Percentiles rank a stretch among this genome's conserved stretches.
phyloP scores from a whole-genome alignment of 1,140 invertebrate species.

The Papilio glaucus region DNA sequence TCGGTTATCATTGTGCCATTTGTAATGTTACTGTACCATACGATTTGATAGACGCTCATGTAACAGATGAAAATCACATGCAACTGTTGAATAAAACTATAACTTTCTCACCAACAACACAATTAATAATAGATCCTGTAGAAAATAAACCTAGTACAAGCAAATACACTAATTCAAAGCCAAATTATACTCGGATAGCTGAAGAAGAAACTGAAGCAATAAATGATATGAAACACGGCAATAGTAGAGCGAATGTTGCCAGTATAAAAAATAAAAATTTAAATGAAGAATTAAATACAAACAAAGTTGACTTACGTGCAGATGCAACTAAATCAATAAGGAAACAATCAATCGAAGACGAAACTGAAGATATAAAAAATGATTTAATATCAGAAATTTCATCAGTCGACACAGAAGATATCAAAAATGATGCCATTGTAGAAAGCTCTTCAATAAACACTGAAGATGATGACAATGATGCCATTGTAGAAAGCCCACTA shows the following conservation, averaged over 20 bases:
- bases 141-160: neutral
- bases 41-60: neutral
- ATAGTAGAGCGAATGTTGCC: neutral
- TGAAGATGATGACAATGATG: neutral
- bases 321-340: neutral
- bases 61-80: neutral
- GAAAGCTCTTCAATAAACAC: no score
- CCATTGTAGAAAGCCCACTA: neutral
- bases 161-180: neutral
- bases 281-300: neutral
- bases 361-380: no score
- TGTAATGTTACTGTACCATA: slow-evolving; percentile 7
- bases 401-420: neutral
- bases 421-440: neutral
- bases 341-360: neutral
- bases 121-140: neutral
- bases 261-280: neutral
- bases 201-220: neutral
- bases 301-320: neutral
- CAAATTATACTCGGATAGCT: neutral
- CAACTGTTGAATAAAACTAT: neutral
- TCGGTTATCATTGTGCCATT: slow-evolving; percentile 24
- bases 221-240: no score
- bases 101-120: neutral
- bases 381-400: no score